Percentiles rank a stretch among this genome's conserved stretches.
These are phyloP conservation scores for Falco punctatus DNA, from an alignment of 2,113 vertebrate species.

Conservation along the genomic window DNA sequence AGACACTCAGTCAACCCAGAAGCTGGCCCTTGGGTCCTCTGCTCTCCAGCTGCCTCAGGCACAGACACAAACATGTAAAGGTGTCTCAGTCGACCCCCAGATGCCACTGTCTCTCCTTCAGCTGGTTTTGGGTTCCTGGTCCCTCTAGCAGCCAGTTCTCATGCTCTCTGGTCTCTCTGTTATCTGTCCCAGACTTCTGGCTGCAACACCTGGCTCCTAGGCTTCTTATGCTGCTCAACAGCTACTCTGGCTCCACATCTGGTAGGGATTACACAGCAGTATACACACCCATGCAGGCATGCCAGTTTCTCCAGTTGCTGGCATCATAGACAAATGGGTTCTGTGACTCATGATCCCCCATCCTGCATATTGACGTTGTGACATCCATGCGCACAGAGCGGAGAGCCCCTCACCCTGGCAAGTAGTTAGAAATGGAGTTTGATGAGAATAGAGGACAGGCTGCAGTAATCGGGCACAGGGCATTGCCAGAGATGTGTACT, in stretches of 20 bases:
- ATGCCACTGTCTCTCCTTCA: accelerated
- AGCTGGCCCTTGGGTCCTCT: neutral
- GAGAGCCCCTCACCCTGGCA: neutral
- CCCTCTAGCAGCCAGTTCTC: neutral
- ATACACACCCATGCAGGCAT: too few species aligned
- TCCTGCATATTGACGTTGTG: neutral
- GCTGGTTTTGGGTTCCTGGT: neutral
- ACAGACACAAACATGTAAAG: neutral
- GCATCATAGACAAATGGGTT: neutral
- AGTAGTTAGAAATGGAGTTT: neutral
- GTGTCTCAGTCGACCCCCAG: accelerated
- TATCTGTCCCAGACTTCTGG: neutral
- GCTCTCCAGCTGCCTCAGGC: neutral
- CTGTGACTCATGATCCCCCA: neutral
- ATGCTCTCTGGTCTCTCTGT: neutral
- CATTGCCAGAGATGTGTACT: neutral
- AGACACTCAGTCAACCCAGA: too few species aligned
- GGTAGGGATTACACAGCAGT: neutral
- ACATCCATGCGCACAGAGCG: neutral
- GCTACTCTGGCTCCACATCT: neutral
- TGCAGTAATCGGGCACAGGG: neutral
- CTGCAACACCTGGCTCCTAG: neutral
- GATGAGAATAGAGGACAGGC: neutral
- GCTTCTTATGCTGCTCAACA: neutral
- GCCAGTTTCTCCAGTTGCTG: neutral